Conservation (phyloP, 2,888 invertebrate species). For the Lymantria monacha region DNA sequence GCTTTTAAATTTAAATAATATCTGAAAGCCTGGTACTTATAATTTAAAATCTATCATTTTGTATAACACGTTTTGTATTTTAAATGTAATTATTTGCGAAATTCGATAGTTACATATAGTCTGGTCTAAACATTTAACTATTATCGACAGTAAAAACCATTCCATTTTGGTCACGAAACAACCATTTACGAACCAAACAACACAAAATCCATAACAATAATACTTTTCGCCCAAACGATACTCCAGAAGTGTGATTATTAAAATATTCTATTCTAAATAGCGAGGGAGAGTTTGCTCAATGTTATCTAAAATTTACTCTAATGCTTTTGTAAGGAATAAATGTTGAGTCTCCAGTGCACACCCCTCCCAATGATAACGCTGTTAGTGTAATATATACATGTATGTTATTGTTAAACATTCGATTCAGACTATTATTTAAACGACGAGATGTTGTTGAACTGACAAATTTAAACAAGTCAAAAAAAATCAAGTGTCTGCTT, state of each 20-base stretch:
- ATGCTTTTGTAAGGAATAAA: constrained; percentile 32
- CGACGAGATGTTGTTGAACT: too few relatives aligned
- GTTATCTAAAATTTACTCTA: constrained; percentile 9
- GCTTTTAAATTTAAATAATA: neutral
- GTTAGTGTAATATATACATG: constrained; percentile 7
- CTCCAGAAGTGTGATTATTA: neutral
- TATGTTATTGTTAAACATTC: neutral
- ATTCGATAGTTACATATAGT: too few relatives aligned
- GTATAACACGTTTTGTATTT: too few relatives aligned
- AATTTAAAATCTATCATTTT: too few relatives aligned
- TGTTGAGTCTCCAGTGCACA: constrained; percentile 26
- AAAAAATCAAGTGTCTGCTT: too few relatives aligned
- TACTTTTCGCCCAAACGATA: neutral
- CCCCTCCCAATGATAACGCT: constrained; percentile 17
- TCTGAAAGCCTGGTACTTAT: constrained; percentile 3
- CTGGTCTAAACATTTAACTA: too few relatives aligned
- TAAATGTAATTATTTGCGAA: too few relatives aligned
- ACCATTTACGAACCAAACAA: neutral
- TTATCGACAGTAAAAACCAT: too few relatives aligned
- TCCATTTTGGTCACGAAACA: too few relatives aligned
- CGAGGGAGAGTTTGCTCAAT: constrained; percentile 1
- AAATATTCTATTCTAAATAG: neutral
- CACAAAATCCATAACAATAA: neutral
- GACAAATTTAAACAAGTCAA: too few relatives aligned
- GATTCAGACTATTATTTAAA: neutral